These are phyloP conservation scores for Sinosuthora webbiana DNA, from an alignment of 2,113 vertebrate species.

Conservation along the genomic window DNA sequence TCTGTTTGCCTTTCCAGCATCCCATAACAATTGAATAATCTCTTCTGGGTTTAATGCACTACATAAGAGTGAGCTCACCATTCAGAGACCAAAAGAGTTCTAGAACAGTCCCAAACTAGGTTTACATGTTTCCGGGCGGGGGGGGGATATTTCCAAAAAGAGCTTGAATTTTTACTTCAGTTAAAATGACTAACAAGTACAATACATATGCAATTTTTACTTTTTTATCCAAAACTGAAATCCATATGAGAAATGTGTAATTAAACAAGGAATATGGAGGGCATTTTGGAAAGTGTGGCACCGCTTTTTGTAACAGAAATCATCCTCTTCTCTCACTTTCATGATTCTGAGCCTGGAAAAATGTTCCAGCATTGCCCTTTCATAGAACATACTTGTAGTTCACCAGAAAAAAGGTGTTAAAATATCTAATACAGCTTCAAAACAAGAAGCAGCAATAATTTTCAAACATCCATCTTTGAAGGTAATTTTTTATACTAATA, in stretches of 20 bases:
- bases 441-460: background rate
- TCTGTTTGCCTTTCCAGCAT: constrained; percentile 7
- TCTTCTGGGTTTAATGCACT: background rate
- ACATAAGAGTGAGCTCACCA: background rate
- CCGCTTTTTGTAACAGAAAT: background rate
- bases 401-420: background rate
- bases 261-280: background rate
- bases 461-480: background rate
- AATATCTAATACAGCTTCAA: background rate
- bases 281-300: background rate
- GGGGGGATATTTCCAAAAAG: background rate
- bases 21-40: background rate
- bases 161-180: background rate
- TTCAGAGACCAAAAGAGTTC: background rate
- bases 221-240: background rate
- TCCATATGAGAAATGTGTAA: background rate
- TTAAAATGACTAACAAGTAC: background rate
- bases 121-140: background rate
- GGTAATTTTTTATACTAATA: background rate
- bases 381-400: background rate
- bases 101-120: background rate
- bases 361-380: background rate
- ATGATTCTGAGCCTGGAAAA: background rate
- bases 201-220: background rate
- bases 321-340: background rate